Percentiles rank a stretch among this genome's conserved stretches.
Conservation (phyloP, 2,888 invertebrate species). For the Sinopyrophorus schimmeli region DNA sequence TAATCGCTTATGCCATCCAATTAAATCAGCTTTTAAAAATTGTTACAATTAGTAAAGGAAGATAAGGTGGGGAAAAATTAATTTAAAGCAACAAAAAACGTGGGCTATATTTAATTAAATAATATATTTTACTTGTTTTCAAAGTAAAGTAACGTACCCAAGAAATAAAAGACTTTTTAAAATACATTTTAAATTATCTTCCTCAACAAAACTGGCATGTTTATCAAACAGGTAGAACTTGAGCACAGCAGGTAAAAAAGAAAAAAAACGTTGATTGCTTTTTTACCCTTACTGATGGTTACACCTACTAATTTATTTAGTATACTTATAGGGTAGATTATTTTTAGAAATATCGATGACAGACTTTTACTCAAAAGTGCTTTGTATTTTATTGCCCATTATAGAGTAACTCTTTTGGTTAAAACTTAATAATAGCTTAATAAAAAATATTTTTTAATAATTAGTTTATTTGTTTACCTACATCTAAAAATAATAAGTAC, state of each 20-base stretch:
- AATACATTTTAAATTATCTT: slow-evolving; percentile 24
- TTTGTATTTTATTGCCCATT: too few species aligned
- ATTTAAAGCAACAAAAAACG: slow-evolving; percentile 15
- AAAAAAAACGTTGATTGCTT: slow-evolving; percentile 32
- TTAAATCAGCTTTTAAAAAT: slow-evolving; percentile 29
- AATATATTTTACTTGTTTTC: slow-evolving; percentile 19
- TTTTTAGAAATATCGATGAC: slow-evolving; percentile 13
- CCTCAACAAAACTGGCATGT: slow-evolving; percentile 32
- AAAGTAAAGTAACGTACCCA: slow-evolving; percentile 23
- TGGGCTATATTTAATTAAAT: slow-evolving; percentile 26
- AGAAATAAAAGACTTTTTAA: slow-evolving; percentile 17
- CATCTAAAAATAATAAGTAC: too few species aligned
- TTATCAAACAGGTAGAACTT: slow-evolving; percentile 33
- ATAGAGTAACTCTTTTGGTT: too few species aligned
- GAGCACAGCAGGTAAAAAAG: slow-evolving; percentile 29
- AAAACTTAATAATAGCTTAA: too few species aligned
- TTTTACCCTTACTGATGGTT: slow-evolving; percentile 35
- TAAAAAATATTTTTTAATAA: too few species aligned
- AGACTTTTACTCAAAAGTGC: too few species aligned
- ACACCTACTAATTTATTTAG: slow-evolving; percentile 35
- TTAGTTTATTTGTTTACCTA: too few species aligned
- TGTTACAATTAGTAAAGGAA: slow-evolving; percentile 29
- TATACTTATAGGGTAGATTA: slow-evolving; percentile 23
- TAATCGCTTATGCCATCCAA: slow-evolving; percentile 24
- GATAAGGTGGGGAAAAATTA: slow-evolving; percentile 24